Conservation (phyloP, 2,797 vertebrate genomes). For the Rhinella marina region DNA sequence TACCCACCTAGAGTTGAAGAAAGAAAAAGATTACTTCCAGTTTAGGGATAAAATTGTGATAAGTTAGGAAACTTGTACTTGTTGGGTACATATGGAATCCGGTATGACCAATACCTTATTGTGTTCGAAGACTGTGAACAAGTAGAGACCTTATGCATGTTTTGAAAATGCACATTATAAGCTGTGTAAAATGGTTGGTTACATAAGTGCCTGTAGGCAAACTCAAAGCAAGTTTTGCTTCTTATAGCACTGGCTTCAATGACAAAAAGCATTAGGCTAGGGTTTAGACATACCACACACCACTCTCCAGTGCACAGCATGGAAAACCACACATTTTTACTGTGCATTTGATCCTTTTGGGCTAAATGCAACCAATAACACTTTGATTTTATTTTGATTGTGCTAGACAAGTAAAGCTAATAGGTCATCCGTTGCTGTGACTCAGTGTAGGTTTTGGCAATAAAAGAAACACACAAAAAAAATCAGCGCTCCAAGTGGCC, state of each 20-base stretch:
- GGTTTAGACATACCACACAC: background rate
- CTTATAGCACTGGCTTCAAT: background rate
- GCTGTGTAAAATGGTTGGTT: background rate
- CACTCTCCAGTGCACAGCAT: background rate
- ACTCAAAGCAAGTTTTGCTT: background rate
- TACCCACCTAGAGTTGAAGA: background rate
- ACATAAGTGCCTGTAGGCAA: background rate
- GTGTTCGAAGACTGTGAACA: background rate
- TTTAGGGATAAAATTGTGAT: no score
- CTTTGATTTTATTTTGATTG: background rate
- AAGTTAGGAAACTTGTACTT: background rate
- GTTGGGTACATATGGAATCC: background rate
- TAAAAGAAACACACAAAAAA: background rate
- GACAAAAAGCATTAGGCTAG: background rate
- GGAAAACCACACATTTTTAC: background rate
- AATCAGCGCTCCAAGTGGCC: background rate
- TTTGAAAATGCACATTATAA: background rate
- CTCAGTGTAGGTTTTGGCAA: background rate
- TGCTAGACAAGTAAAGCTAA: background rate
- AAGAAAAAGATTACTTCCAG: background rate
- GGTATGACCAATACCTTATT: background rate
- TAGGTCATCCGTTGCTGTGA: background rate
- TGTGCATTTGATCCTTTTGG: background rate
- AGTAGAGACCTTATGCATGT: background rate
- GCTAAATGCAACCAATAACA: background rate